Percentiles rank a stretch among this genome's conserved stretches.
Evolutionary conservation across 2,797 vertebrate species (phyloP).

Genomic region (Melanotaenia nigrans): DNA sequence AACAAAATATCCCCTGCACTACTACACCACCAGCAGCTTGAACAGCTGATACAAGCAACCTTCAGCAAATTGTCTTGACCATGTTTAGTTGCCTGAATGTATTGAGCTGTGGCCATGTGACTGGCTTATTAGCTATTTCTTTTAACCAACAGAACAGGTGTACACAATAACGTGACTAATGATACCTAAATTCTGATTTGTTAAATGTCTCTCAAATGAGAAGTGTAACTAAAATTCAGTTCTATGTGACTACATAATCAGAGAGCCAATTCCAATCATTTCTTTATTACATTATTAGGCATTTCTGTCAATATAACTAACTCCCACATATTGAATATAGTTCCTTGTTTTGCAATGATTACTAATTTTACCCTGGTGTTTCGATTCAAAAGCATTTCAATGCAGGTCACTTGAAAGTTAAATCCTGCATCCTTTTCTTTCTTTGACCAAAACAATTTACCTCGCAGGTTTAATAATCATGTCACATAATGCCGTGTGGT

Average conservation of each 20-base stretch:
- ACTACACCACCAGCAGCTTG: too few relatives aligned
- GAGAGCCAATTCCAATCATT: background rate
- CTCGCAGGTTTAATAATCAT: constrained; percentile 58
- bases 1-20: too few relatives aligned
- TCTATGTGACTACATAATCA: background rate
- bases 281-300: background rate
- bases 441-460: constrained; percentile 27
- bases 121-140: too few relatives aligned
- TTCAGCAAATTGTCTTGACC: too few relatives aligned
- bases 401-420: constrained; percentile 12
- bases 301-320: background rate
- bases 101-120: too few relatives aligned
- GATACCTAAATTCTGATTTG: background rate
- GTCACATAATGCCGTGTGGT: constrained; percentile 38
- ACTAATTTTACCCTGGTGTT: background rate
- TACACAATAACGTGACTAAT: too few relatives aligned
- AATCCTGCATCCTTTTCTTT: constrained; percentile 2
- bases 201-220: background rate
- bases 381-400: background rate
- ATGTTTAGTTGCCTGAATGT: too few relatives aligned
- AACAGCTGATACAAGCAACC: too few relatives aligned
- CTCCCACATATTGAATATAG: background rate
- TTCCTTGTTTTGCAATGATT: background rate
- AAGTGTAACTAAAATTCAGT: background rate
- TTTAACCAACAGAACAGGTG: too few relatives aligned